These are phyloP conservation scores for Sminthurides bifidus DNA, from an alignment of 1,140 invertebrate genomes.

Conservation along the genomic window DNA sequence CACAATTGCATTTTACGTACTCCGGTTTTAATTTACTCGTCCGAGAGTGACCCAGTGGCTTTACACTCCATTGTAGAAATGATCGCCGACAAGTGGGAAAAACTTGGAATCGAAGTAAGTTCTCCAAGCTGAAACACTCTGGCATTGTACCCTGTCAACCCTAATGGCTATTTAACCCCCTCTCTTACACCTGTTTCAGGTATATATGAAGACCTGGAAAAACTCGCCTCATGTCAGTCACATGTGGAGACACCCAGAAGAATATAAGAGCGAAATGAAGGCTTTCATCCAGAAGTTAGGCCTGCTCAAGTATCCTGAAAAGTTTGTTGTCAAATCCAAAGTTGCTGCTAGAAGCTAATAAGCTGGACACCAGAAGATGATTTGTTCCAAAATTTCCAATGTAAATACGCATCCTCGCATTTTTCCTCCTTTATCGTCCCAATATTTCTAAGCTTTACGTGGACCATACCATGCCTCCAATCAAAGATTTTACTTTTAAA, in stretches of 20 bases:
- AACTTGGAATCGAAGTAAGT: constrained; percentile 38
- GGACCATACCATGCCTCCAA: no score
- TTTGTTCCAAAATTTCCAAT: no score
- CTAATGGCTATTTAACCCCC: constrained; percentile 12
- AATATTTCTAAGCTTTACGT: no score
- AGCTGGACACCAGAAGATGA: no score
- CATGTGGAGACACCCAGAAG: constrained; percentile 58
- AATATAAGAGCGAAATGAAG: constrained; percentile 58
- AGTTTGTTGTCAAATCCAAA: no score
- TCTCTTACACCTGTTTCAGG: constrained; percentile 48
- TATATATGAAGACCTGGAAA: constrained; percentile 43
- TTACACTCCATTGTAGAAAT: background rate
- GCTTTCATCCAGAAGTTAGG: constrained; percentile 49
- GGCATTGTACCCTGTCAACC: background rate
- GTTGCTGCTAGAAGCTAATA: no score
- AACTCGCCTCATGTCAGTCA: constrained; percentile 68
- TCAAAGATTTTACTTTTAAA: no score
- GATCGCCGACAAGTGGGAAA: constrained; percentile 33
- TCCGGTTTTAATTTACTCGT: background rate
- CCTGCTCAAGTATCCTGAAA: constrained; percentile 17
- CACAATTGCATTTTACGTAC: background rate
- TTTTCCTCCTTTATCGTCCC: no score
- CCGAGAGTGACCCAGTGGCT: constrained; percentile 39
- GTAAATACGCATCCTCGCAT: no score
- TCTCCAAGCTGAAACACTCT: background rate